Evolutionary conservation across 2,888 invertebrate species (phyloP).

Genomic region (Eupithecia subumbrata): DNA sequence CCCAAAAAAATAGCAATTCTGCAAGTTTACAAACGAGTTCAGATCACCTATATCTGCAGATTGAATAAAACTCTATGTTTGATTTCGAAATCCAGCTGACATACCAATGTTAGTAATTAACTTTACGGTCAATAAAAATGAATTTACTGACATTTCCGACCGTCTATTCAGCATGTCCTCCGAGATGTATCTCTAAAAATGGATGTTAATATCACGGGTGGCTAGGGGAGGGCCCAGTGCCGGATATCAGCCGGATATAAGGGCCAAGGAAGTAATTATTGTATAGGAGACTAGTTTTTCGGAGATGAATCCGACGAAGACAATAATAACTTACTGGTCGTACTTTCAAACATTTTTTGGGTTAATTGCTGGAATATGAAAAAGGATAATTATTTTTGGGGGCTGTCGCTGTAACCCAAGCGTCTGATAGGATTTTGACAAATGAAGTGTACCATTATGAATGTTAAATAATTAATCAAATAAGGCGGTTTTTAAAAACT

Average conservation of each 20-base stretch:
- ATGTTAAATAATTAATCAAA: neutral
- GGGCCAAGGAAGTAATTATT: slow-evolving; percentile 24
- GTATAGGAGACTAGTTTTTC: slow-evolving; percentile 1
- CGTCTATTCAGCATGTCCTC: neutral
- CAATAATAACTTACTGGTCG: neutral
- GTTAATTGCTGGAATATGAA: neutral
- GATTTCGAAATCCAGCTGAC: too few relatives aligned
- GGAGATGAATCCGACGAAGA: neutral
- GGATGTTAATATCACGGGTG: slow-evolving; percentile 37
- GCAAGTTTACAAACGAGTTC: neutral
- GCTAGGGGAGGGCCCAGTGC: slow-evolving; percentile 24
- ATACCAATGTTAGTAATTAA: too few relatives aligned
- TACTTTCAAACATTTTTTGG: neutral
- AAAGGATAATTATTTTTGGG: too few relatives aligned
- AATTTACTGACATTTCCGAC: slow-evolving; percentile 2
- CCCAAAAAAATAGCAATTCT: neutral
- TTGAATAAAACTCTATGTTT: too few relatives aligned
- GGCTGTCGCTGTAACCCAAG: neutral
- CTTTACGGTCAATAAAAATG: neutral
- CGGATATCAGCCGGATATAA: slow-evolving; percentile 27
- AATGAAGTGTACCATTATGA: neutral
- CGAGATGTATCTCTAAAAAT: slow-evolving; percentile 33
- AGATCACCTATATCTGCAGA: too few relatives aligned
- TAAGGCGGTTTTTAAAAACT: neutral
- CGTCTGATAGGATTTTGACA: neutral